phyloP scores from a whole-genome alignment of 92 coral and sea anemone genomes.

The Bergia puertoricense region DNA sequence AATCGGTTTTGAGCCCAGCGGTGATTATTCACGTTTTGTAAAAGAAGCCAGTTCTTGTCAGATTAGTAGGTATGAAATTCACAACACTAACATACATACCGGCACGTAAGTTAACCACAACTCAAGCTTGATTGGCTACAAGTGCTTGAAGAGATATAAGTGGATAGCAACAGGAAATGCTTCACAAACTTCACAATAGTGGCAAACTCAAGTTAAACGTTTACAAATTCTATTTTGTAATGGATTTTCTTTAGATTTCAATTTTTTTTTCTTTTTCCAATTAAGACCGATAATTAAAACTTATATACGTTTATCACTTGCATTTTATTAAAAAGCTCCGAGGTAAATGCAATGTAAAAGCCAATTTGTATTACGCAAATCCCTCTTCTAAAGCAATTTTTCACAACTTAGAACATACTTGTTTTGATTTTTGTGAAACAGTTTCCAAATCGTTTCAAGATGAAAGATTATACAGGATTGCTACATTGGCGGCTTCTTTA shows the following conservation, averaged over 20 bases:
- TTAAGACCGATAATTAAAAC: not conserved
- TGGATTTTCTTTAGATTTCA: not conserved
- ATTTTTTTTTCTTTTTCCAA: not conserved
- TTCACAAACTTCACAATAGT: not conserved
- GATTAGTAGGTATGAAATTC: not conserved
- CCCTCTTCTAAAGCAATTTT: not conserved
- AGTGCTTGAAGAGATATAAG: not conserved
- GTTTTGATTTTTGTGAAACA: not conserved
- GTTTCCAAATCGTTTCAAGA: not conserved
- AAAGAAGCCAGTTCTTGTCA: not conserved
- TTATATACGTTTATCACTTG: not conserved
- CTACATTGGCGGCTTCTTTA: not conserved
- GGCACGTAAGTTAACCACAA: slow-evolving; percentile 28
- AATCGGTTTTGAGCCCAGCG: not conserved
- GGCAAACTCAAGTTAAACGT: not conserved
- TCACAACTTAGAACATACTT: not conserved
- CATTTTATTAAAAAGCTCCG: no score
- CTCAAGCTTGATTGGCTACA: slow-evolving; percentile 11
- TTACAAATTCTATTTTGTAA: not conserved
- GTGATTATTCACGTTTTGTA: not conserved
- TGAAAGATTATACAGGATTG: not conserved
- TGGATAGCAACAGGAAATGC: slow-evolving; percentile 15
- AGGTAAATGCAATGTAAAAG: not conserved
- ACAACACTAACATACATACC: not conserved
- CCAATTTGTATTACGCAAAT: not conserved